Base-by-base conservation (phyloP, 2,113 vertebrate species). In the Origma solitaria region DNA sequence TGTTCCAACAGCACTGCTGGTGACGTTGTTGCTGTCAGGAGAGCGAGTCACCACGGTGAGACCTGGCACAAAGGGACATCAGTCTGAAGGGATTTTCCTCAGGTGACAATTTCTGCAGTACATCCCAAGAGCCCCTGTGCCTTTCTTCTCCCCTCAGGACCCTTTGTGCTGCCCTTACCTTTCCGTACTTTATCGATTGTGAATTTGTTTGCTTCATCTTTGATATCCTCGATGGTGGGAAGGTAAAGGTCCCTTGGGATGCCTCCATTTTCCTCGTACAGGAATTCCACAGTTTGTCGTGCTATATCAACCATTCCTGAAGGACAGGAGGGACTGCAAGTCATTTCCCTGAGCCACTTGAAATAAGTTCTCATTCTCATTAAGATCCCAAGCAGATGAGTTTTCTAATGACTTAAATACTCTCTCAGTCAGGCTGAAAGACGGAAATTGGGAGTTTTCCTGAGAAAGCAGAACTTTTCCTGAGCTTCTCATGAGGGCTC, bases 181-280 rank as follows among this genome's bases (percentile, higher is more conserved):
- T 99, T 99, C 91, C 99, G 99, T 90, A 99, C 99, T 99, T 99
- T 99, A 97, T 99, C 99, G 28, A 99, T 98, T 10, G 99, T 99
- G 97, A 99, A 99, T 97, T 99, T 99, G 97, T 99, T 99, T 61
- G 99, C 99, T 95, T 99, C 99, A 2, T 99, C 99, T 96, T 99
- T 99, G 91, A 99, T 99, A 53, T 99, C 99, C 95, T 99, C 99
- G 6, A 99, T 99, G 62, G 99, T 99, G 42, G 99, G 99, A 69
- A 99, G 99, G 93, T 99, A 99, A 19, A 99, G 98, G 96, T 99
- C 99, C 87, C 99, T 98, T 9, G 99, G 99, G 95, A 99, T 99
- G 35, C 99, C 99, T 19, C 99, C 99, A 1, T 99, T 99, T 85
- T 99, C 99, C 96, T 99, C 99, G 3, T 99, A 99, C 15, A 99